Percentiles rank a stretch among this genome's conserved stretches.
Conservation (phyloP, 2,113 vertebrate genomes). For the Xiphorhynchus elegans region DNA sequence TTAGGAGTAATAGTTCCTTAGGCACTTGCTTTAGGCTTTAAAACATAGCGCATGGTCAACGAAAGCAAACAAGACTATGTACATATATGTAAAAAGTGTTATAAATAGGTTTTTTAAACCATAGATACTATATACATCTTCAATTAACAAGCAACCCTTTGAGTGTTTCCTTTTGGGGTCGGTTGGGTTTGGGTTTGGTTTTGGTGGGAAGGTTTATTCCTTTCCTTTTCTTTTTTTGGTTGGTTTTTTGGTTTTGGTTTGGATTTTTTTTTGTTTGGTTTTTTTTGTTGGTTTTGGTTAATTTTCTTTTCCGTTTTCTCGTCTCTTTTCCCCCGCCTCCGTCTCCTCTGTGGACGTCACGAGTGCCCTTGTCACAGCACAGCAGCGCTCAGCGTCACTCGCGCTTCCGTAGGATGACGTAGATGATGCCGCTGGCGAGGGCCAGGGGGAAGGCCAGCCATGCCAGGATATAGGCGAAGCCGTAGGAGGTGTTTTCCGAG, state of each 20-base stretch:
- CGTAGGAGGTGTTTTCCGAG: constrained; percentile 65
- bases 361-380: constrained; percentile 4
- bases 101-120: constrained; percentile 99
- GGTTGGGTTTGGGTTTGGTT: constrained; percentile 47
- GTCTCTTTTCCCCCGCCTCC: constrained; percentile 60
- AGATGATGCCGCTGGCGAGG: constrained; percentile 91
- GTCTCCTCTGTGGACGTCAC: constrained; percentile 41
- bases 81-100: constrained; percentile 99
- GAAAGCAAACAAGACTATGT: constrained; percentile 98
- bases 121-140: constrained; percentile 99
- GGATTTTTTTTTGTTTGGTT: too few species aligned
- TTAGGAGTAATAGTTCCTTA: constrained; percentile 81
- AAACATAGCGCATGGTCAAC: constrained; percentile 84
- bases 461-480: constrained; percentile 94
- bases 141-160: constrained; percentile 85
- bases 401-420: constrained; percentile 94
- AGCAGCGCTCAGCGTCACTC: constrained; percentile 75
- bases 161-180: constrained; percentile 61
- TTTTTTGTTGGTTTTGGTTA: neutral
- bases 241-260: neutral
- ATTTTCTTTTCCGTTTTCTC: constrained; percentile 53
- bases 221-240: neutral
- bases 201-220: constrained; percentile 25
- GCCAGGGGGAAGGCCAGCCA: constrained; percentile 96
- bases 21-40: constrained; percentile 91